Percentiles rank a stretch among this genome's conserved stretches.
phyloP scores from a whole-genome alignment of 2,113 vertebrate species.

The Motacilla alba region DNA sequence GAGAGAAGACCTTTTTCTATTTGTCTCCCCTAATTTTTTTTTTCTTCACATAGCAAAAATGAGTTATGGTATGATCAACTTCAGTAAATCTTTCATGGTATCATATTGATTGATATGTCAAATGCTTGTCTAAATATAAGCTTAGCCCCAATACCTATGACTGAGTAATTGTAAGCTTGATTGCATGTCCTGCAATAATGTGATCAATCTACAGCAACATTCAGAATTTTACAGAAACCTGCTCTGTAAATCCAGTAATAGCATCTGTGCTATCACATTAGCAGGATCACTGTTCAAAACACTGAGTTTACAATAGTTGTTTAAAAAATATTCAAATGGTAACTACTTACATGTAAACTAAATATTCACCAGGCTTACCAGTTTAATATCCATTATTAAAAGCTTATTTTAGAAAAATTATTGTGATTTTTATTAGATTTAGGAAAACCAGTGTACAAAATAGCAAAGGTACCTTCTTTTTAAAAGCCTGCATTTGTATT shows the following conservation, averaged over 20 bases:
- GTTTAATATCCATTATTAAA: not conserved
- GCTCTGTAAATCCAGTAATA: not conserved
- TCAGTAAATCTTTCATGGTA: not conserved
- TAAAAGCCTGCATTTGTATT: not conserved
- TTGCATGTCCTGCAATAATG: not conserved
- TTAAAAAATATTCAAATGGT: not conserved
- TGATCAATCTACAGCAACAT: not conserved
- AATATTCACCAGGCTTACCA: not conserved
- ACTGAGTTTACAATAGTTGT: not conserved
- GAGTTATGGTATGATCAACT: not conserved
- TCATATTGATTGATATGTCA: slow-evolving; percentile 24
- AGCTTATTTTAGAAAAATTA: not conserved
- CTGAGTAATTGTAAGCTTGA: slow-evolving; percentile 4
- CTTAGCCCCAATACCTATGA: not conserved
- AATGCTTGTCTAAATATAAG: slow-evolving; percentile 34
- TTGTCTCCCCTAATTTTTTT: not conserved
- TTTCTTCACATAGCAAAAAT: not conserved
- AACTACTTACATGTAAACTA: not conserved
- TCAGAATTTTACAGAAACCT: not conserved
- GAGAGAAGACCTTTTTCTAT: not conserved
- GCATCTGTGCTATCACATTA: not conserved
- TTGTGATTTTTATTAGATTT: not conserved
- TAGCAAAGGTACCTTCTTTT: not conserved
- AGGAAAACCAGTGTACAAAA: not conserved
- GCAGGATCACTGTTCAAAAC: not conserved